Evolutionary conservation across 2,113 vertebrate species (phyloP).

Genomic region (Martes martes): DNA sequence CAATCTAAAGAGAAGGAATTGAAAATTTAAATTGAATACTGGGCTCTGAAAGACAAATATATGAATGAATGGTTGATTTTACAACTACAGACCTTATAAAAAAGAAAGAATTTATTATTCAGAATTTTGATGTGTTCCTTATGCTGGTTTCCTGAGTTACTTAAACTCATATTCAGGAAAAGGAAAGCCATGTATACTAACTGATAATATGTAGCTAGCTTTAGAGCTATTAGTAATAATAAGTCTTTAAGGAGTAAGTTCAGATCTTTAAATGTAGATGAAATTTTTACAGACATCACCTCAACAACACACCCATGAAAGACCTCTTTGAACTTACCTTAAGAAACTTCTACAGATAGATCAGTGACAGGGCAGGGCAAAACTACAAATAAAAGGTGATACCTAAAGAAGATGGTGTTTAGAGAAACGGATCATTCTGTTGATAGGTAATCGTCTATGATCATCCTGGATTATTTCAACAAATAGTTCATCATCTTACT

Average conservation of each 20-base stretch:
- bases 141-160: background rate
- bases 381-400: background rate
- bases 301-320: background rate
- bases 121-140: background rate
- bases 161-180: background rate
- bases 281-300: background rate
- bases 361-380: background rate
- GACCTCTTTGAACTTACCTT: background rate
- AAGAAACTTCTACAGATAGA: background rate
- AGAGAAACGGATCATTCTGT: background rate
- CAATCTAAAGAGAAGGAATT: background rate
- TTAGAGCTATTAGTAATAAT: background rate
- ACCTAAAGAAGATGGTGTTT: background rate
- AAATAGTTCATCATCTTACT: background rate
- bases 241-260: background rate
- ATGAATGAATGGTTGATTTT: background rate
- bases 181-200: background rate
- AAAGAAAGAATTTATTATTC: background rate
- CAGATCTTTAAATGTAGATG: background rate
- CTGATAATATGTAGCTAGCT: background rate
- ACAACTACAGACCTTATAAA: background rate
- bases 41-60: background rate
- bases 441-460: background rate
- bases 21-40: slow-evolving; percentile 38
- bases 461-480: background rate